Evolutionary conservation across 2,888 invertebrate species (phyloP).

Genomic region (Brassicogethes aeneus): DNA sequence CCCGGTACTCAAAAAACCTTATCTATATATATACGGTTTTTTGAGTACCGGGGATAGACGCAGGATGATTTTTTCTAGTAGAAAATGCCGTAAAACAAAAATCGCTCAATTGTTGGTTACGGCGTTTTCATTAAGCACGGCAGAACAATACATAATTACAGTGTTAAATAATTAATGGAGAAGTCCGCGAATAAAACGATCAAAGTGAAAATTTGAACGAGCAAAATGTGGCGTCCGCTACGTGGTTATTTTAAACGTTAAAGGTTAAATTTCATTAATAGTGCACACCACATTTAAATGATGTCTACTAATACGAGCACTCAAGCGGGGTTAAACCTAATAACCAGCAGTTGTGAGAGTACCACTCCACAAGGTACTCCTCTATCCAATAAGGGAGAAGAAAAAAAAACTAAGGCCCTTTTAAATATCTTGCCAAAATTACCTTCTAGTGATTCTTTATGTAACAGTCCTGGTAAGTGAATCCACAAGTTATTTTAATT

Average conservation of each 20-base stretch:
- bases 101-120: too few relatives aligned
- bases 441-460: slow-evolving; percentile 50
- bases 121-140: too few relatives aligned
- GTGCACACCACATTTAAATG: neutral
- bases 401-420: slow-evolving; percentile 29
- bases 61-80: too few relatives aligned
- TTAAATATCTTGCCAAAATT: slow-evolving; percentile 45
- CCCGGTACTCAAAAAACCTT: too few relatives aligned
- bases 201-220: too few relatives aligned
- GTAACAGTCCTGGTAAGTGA: slow-evolving; percentile 49
- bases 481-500: slow-evolving; percentile 2
- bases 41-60: too few relatives aligned
- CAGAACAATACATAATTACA: neutral
- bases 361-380: neutral
- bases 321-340: neutral
- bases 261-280: neutral
- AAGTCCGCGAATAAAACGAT: too few relatives aligned
- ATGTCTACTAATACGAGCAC: slow-evolving; percentile 1
- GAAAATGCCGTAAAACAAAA: too few relatives aligned
- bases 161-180: slow-evolving; percentile 1
- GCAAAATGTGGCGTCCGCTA: neutral
- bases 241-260: slow-evolving; percentile 1
- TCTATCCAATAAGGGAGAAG: slow-evolving; percentile 17
- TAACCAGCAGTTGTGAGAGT: neutral
- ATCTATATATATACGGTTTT: too few relatives aligned